Base-by-base conservation (phyloP, 2,113 vertebrate species). In the Thinocorus orbignyianus region DNA sequence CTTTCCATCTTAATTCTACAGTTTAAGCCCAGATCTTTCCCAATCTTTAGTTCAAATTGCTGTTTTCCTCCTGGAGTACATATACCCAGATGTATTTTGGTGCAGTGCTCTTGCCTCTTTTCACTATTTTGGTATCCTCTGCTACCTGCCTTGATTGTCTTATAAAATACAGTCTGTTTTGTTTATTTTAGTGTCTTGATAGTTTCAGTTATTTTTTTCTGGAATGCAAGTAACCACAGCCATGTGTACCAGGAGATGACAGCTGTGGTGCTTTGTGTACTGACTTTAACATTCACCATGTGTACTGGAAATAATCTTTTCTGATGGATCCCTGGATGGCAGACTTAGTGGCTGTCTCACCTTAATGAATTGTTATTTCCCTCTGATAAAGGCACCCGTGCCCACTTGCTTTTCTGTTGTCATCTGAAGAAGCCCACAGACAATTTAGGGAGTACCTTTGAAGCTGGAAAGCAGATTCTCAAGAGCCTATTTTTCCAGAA, bases 121-220 rank as follows among this genome's bases (percentile, higher is more conserved):
- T 54, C 28, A 26, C 5, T 52, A 16, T 30, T 81, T 70, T 44
- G 10, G 26, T 48, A 0, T 62, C 11, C 57, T 48, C 10, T 57
- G 46, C 13, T 19, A 13, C 37, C n/a, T 2, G 0, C 23, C 46
- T n/a, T 78, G 26, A 4, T 1, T 22, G 20, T 51, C 49, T 35
- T 77, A 1, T 33, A 54, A 33, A 19, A n/a, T 16, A 11, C 25
- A 10, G 17, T 48, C 41, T 84, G 13, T 37, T 17, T 11, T n/a
- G 10, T 68, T 88, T 78, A 11, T 28, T 60, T 35, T 16, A 11
- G 10, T 3, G 5, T 42, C 28, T 23, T 76, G 11, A 2, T 9
- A 37, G 23, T 30, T 78, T 49, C 24, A 41, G 0, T 46, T 57
- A 1, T n/a, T 65, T 78, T 74, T 81, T 46, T 58, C 54, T 73